Base-by-base conservation (phyloP, 2,888 invertebrate species). In the Hemaris fuciformis region DNA sequence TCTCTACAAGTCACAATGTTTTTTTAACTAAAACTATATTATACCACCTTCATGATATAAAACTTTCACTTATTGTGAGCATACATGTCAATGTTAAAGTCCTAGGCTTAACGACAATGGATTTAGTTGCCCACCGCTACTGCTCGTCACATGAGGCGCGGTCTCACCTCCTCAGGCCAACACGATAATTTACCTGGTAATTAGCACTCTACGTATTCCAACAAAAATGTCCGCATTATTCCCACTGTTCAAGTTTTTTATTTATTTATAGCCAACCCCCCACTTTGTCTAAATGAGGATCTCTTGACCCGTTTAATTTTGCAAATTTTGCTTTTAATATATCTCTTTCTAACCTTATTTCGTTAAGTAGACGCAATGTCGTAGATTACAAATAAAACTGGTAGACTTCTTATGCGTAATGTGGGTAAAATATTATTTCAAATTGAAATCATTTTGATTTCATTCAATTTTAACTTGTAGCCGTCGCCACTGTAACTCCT, bases 141-240 rank as follows among this genome's bases (percentile, higher is more conserved):
- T 62, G 53, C 74, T 65, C 34, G 0, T 76, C 13, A 7, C 66
- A 75, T 64, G 41, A 1, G 1, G 71, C 71, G 41, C 20, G 18
- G 23, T 25, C 62, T 46, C 61, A 31, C 67, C 67, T 65, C 66
- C 70, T 67, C 64, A 65, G 70, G 72, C 81, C 80, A 76, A 81
- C 81, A 80, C 85, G 81, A 87, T 89, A 90, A 89, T 89, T 89
- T 80, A 84, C 80, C 78, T 73, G 69, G 81, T 90, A 91, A 91
- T 91, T 91, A 91, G 89, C 88, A 88, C 84, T 89, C 85, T 79
- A 83, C 82, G 85, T 84, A 77, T 83, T 82, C 79, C 81, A 77
- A 84, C 84, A 84, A 87, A 87, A 90, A 88, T 87, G 87, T 88
- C 85, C 82, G 80, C 76, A 76, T 80, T 75, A 75, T 79, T 77